Percentiles rank a stretch among this genome's conserved stretches.
Conservation (phyloP, 2,888 invertebrate genomes). For the Cylindroiulus punctatus region DNA sequence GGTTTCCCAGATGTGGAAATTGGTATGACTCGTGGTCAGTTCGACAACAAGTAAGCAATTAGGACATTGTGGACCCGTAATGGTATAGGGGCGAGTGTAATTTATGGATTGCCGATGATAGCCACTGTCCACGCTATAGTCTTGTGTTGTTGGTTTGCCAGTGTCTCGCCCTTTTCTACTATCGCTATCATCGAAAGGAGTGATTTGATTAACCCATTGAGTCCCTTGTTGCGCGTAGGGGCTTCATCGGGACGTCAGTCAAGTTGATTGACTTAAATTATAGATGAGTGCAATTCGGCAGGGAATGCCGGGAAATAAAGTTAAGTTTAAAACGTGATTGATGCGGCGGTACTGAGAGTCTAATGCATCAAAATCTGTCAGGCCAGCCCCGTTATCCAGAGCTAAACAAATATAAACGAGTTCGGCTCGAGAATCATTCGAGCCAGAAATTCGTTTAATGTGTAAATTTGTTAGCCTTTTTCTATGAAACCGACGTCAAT, state of each 20-base stretch:
- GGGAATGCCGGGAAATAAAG: constrained; percentile 47
- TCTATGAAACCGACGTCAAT: constrained; percentile 13
- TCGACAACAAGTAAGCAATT: neutral
- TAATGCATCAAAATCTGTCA: constrained; percentile 47
- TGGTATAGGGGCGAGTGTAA: constrained; percentile 1
- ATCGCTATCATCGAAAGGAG: neutral
- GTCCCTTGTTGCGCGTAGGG: constrained; percentile 33
- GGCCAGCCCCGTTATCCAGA: neutral
- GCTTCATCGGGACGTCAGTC: constrained; percentile 18
- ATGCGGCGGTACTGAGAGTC: neutral
- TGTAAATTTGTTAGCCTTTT: constrained; percentile 39
- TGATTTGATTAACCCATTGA: constrained; percentile 47
- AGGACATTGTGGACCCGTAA: neutral
- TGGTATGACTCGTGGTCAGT: neutral
- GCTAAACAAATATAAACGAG: constrained; percentile 24
- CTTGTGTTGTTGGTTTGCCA: constrained; percentile 1
- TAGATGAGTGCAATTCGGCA: constrained; percentile 39
- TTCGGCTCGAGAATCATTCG: neutral
- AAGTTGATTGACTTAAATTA: constrained; percentile 34
- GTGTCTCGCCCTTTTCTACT: constrained; percentile 16
- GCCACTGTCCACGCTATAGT: neutral
- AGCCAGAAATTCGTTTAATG: constrained; percentile 47
- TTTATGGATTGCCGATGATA: constrained; percentile 6
- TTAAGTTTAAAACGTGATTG: constrained; percentile 35
- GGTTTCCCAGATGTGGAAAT: neutral